Evolutionary conservation across 2,888 invertebrate genomes (phyloP).

Genomic region (Enchytraeus crypticus): DNA sequence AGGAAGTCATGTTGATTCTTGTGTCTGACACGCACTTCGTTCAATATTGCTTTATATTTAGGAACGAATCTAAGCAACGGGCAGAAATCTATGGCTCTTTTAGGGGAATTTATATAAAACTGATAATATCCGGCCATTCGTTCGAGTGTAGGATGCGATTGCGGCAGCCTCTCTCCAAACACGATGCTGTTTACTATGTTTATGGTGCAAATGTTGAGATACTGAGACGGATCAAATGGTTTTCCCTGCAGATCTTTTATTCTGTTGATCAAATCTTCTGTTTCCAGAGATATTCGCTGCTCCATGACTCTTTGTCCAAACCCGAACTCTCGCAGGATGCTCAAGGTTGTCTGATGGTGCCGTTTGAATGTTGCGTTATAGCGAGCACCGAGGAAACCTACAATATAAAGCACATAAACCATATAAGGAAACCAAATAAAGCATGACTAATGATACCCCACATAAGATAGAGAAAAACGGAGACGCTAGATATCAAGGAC

Average conservation of each 20-base stretch:
- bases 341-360: constrained; percentile 5
- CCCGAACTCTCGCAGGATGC: constrained; percentile 8
- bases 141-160: not conserved
- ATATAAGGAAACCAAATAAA: no score
- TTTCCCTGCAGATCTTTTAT: not conserved
- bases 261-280: constrained; percentile 3
- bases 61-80: constrained; percentile 6
- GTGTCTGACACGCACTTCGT: not conserved
- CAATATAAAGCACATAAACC: no score
- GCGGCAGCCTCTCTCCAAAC: constrained; percentile 1
- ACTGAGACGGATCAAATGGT: constrained; percentile 3
- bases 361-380: constrained; percentile 2
- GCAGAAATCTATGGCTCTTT: not conserved
- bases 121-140: not conserved
- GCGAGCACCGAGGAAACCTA: constrained; percentile 1
- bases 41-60: not conserved
- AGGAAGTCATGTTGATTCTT: not conserved
- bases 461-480: no score
- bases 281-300: constrained; percentile 2
- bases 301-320: constrained; percentile 12
- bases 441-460: no score
- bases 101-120: not conserved
- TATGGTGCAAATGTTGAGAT: not conserved
- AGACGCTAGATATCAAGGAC: no score
- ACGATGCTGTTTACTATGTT: constrained; percentile 10